Conservation (phyloP, 1,140 invertebrate genomes). For the Lasioglossum albipes region DNA sequence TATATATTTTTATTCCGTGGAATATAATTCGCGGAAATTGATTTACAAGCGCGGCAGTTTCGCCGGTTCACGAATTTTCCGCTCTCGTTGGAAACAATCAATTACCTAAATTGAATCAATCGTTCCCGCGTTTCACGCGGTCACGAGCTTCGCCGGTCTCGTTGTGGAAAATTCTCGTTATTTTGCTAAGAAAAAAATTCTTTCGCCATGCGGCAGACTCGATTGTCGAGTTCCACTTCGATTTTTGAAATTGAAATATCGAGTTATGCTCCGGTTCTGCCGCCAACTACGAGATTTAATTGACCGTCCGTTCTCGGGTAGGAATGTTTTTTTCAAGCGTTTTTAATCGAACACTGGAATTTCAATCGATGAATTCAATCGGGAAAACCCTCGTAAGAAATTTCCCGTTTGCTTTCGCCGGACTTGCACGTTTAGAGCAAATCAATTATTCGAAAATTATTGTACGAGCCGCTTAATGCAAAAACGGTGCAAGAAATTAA, state of each 20-base stretch:
- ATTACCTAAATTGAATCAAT: slow-evolving; percentile 12
- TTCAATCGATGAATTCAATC: too few relatives aligned
- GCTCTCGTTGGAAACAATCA: neutral
- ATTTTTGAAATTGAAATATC: neutral
- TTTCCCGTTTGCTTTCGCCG: too few relatives aligned
- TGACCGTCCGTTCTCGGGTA: too few relatives aligned
- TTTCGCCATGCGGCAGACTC: neutral
- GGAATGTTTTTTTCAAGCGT: too few relatives aligned
- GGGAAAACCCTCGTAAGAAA: too few relatives aligned
- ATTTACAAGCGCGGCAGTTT: neutral
- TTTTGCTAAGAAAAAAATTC: neutral
- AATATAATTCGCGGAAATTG: neutral
- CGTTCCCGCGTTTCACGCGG: slow-evolving; percentile 3
- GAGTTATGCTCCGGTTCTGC: neutral
- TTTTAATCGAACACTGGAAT: too few relatives aligned
- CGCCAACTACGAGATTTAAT: too few relatives aligned
- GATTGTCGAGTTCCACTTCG: neutral
- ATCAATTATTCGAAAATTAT: too few relatives aligned
- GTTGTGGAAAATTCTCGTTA: neutral
- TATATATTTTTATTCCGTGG: neutral
- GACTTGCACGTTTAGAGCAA: too few relatives aligned
- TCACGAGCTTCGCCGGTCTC: neutral
- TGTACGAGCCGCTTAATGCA: too few relatives aligned
- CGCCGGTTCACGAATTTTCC: neutral
- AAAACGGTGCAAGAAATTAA: too few relatives aligned